Evolutionary conservation across 2,888 invertebrate genomes (phyloP).

Genomic region (Pterostichus madidus): DNA sequence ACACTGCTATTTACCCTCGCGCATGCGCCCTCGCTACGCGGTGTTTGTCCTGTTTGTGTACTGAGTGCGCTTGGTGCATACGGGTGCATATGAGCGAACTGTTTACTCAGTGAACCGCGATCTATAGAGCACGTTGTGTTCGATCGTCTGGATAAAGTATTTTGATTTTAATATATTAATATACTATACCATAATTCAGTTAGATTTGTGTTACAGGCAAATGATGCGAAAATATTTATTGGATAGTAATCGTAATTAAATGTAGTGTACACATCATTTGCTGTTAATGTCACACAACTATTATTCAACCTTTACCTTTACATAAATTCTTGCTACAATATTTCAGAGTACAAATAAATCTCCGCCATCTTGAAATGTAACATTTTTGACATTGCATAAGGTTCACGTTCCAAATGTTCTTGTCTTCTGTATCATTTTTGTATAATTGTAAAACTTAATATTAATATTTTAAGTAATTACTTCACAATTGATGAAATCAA

Average conservation of each 20-base stretch:
- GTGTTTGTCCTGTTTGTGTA: constrained; percentile 24
- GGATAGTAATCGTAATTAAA: background rate
- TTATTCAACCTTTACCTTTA: background rate
- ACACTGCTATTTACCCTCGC: constrained; percentile 17
- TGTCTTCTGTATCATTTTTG: no score
- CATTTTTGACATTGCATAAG: no score
- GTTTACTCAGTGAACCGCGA: constrained; percentile 8
- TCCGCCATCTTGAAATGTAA: no score
- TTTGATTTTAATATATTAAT: constrained; percentile 35
- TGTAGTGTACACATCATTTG: no score
- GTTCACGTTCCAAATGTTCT: no score
- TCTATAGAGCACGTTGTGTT: constrained; percentile 1
- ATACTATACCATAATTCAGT: background rate
- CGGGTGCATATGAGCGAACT: constrained; percentile 26
- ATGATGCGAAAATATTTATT: constrained; percentile 15
- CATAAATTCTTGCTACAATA: no score
- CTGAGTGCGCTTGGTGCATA: background rate
- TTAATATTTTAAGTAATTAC: no score
- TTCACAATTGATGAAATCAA: no score
- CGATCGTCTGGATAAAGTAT: constrained; percentile 25
- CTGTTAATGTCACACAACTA: no score
- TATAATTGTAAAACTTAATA: no score
- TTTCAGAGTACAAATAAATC: no score
- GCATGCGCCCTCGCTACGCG: constrained; percentile 6
- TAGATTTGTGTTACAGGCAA: constrained; percentile 33